These are phyloP conservation scores for Aphodius sticticus DNA, from an alignment of 2,888 invertebrate genomes.

Conservation along the genomic window DNA sequence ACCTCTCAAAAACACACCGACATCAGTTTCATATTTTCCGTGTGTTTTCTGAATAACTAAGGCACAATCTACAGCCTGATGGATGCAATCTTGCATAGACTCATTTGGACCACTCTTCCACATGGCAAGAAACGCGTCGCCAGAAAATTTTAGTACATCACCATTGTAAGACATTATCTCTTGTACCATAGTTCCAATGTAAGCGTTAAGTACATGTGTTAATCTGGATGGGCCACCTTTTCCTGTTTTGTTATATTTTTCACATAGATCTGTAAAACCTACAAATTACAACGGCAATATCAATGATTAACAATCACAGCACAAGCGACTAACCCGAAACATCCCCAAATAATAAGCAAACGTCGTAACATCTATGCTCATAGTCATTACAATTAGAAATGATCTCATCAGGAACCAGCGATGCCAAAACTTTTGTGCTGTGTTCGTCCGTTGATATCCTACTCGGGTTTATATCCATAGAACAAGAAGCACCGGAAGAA, in stretches of 20 bases:
- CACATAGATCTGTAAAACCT: slow-evolving; percentile 72
- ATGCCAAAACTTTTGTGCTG: slow-evolving; percentile 66
- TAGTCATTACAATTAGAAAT: slow-evolving; percentile 66
- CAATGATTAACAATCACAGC: background rate
- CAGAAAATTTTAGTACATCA: slow-evolving; percentile 74
- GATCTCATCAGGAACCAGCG: slow-evolving; percentile 73
- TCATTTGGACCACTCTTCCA: slow-evolving; percentile 67
- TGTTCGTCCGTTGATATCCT: slow-evolving; percentile 45
- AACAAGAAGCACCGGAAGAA: background rate
- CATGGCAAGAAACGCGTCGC: slow-evolving; percentile 72
- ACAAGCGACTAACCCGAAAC: slow-evolving; percentile 63
- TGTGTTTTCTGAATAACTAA: slow-evolving; percentile 73
- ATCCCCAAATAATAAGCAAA: slow-evolving; percentile 70
- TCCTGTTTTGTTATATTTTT: slow-evolving; percentile 71
- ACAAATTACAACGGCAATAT: slow-evolving; percentile 16
- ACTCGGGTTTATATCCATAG: background rate
- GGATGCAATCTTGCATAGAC: slow-evolving; percentile 68
- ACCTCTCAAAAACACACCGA: slow-evolving; percentile 69
- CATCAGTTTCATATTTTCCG: slow-evolving; percentile 68
- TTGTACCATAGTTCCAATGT: slow-evolving; percentile 76
- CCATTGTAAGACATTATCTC: slow-evolving; percentile 72
- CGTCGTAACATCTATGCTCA: slow-evolving; percentile 64
- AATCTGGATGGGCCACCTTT: slow-evolving; percentile 75
- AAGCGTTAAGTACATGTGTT: slow-evolving; percentile 73
- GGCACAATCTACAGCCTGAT: slow-evolving; percentile 72